Conservation (phyloP, 1,140 invertebrate species). For the Halictus rubicundus region DNA sequence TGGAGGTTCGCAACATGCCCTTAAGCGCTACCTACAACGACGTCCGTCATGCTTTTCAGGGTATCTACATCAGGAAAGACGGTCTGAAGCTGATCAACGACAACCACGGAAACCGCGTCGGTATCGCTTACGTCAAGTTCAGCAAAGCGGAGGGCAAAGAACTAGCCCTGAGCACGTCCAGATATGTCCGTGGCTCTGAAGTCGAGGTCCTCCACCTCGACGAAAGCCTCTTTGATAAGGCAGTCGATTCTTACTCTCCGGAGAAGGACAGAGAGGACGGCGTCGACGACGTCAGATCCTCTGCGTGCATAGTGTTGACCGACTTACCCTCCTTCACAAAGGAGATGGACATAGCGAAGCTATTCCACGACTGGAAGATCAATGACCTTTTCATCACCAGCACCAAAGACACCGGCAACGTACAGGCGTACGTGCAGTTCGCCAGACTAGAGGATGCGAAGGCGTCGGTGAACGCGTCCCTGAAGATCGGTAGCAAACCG, state of each 20-base stretch:
- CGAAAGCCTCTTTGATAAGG: slow-evolving; percentile 84
- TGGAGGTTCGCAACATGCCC: slow-evolving; percentile 87
- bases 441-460: slow-evolving; percentile 85
- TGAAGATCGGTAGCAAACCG: slow-evolving; percentile 82
- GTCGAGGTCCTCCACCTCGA: slow-evolving; percentile 84
- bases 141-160: slow-evolving; percentile 84
- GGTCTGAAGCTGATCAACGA: slow-evolving; percentile 93
- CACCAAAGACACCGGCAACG: slow-evolving; percentile 82
- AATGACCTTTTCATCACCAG: slow-evolving; percentile 85
- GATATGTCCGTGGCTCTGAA: slow-evolving; percentile 80
- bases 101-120: slow-evolving; percentile 88
- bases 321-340: slow-evolving; percentile 88
- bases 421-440: slow-evolving; percentile 88
- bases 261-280: slow-evolving; percentile 73
- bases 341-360: slow-evolving; percentile 88
- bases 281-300: slow-evolving; percentile 67
- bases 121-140: slow-evolving; percentile 91
- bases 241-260: slow-evolving; percentile 83
- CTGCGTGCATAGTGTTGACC: slow-evolving; percentile 84
- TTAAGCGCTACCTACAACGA: slow-evolving; percentile 87
- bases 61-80: slow-evolving; percentile 88
- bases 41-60: slow-evolving; percentile 89
- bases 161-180: slow-evolving; percentile 83
- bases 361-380: slow-evolving; percentile 87
- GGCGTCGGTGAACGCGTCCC: slow-evolving; percentile 81